A percentile compares a stretch with the other conserved stretches of the same genome.
Evolutionary conservation across 2,888 invertebrate genomes (phyloP).

Genomic region (Neelides folsomi): DNA sequence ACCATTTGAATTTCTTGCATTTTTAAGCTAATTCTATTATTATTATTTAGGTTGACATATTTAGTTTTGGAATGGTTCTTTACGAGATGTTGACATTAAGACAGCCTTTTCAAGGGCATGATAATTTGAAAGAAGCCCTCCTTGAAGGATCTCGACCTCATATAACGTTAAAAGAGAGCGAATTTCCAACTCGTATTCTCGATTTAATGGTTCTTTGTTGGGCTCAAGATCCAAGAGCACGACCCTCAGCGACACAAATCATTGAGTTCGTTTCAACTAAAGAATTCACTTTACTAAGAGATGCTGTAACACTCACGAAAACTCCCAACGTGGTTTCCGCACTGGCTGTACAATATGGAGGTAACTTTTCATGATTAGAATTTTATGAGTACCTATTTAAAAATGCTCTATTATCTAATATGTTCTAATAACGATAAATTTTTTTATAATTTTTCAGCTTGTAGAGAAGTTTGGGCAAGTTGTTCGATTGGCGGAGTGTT

Average conservation of each 20-base stretch:
- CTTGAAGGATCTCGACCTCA: slow-evolving; percentile 86
- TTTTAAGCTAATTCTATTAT: no score
- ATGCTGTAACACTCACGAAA: slow-evolving; percentile 60
- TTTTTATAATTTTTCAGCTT: slow-evolving; percentile 10
- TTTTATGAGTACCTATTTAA: no score
- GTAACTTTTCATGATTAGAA: slow-evolving; percentile 34
- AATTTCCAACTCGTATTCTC: slow-evolving; percentile 64
- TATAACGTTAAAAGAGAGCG: slow-evolving; percentile 60
- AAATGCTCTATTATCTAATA: no score
- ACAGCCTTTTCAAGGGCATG: slow-evolving; percentile 90
- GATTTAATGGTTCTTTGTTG: slow-evolving; percentile 94
- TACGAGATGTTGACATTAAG: slow-evolving; percentile 87
- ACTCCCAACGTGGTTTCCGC: slow-evolving; percentile 53
- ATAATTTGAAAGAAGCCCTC: slow-evolving; percentile 92
- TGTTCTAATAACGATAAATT: background rate
- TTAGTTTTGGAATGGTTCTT: slow-evolving; percentile 96
- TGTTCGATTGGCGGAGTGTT: slow-evolving; percentile 32
- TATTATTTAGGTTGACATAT: slow-evolving; percentile 86
- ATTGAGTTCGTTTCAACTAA: slow-evolving; percentile 84
- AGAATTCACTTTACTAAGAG: slow-evolving; percentile 77
- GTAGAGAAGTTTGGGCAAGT: slow-evolving; percentile 33
- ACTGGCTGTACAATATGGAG: slow-evolving; percentile 41
- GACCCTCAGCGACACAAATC: slow-evolving; percentile 88
- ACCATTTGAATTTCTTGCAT: no score
- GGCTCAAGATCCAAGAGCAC: slow-evolving; percentile 61